Conservation (phyloP, 2,888 invertebrate species). For the Lasioglossum zephyrum region DNA sequence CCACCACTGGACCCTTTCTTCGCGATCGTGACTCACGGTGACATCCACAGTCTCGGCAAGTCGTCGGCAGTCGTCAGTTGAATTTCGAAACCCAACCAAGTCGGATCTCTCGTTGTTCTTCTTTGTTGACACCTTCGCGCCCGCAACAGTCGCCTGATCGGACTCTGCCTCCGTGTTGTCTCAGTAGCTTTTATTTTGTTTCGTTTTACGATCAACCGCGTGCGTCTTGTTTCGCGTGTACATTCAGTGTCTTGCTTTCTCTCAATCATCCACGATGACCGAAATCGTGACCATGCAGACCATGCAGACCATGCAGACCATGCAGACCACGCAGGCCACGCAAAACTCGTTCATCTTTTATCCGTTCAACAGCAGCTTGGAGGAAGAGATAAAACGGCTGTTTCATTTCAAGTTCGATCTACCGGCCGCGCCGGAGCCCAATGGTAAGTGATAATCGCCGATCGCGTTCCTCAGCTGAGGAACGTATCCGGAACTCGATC, state of each 20-base stretch:
- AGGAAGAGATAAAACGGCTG: conserved; percentile 78
- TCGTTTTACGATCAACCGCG: no score
- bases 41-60: conserved; percentile 20
- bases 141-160: not conserved
- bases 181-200: not conserved
- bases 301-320: conserved; percentile 38
- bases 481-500: not conserved
- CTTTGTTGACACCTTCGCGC: not conserved
- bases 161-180: not conserved
- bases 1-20: conserved; percentile 53
- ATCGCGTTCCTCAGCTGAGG: not conserved
- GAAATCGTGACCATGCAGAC: no score
- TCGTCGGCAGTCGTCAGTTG: conserved; percentile 52
- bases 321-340: conserved; percentile 46
- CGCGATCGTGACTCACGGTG: conserved; percentile 33
- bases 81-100: conserved; percentile 42
- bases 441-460: conserved; percentile 65
- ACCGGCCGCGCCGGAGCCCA: conserved; percentile 37
- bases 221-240: not conserved
- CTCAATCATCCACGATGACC: not conserved
- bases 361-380: conserved; percentile 78
- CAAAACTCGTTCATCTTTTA: conserved; percentile 71
- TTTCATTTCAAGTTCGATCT: conserved; percentile 66
- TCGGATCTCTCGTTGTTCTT: not conserved
- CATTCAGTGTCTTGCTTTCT: not conserved